Conservation (phyloP, 2,797 vertebrate species). For the Sebastes trivittatus region DNA sequence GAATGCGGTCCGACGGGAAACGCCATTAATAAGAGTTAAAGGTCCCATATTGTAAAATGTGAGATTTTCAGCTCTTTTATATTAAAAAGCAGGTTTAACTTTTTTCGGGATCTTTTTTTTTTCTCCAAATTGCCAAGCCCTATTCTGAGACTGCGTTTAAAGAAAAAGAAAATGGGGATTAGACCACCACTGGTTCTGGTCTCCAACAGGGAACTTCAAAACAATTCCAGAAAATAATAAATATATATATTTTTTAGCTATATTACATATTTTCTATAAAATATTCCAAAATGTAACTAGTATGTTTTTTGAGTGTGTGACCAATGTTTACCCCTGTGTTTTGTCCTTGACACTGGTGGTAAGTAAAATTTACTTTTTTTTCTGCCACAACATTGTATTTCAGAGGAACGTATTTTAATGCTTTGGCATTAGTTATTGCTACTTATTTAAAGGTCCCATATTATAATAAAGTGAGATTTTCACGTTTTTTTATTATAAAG, state of each 20-base stretch:
- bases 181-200: neutral
- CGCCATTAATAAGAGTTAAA: neutral
- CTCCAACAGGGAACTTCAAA: neutral
- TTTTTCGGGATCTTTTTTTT: no score
- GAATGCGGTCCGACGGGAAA: constrained; percentile 57
- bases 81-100: no score
- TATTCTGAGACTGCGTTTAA: neutral
- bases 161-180: neutral
- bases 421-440: neutral
- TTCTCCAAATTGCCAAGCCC: no score
- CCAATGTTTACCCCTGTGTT: neutral
- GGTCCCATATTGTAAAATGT: no score
- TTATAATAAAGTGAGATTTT: no score
- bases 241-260: neutral
- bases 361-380: neutral
- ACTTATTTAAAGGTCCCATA: no score
- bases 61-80: no score
- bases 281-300: neutral
- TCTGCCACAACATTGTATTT: neutral
- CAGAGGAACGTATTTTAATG: no score
- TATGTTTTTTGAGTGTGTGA: no score
- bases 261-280: neutral
- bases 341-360: neutral
- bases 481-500: no score
- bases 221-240: neutral